Evolutionary conservation across 2,113 vertebrate genomes (phyloP).

Genomic region (Perca fluviatilis): DNA sequence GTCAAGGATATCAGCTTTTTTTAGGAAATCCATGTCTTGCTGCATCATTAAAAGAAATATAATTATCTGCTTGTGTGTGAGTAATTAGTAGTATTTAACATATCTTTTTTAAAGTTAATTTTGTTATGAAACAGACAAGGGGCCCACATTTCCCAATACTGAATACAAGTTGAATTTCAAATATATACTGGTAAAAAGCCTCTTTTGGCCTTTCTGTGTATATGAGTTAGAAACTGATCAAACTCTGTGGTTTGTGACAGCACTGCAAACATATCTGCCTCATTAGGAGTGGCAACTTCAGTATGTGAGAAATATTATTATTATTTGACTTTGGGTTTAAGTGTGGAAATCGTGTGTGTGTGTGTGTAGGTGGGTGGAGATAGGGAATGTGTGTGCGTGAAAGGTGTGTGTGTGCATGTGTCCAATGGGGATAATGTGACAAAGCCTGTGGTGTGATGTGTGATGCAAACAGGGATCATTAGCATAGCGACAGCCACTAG

Average conservation of each 20-base stretch:
- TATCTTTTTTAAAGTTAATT: background rate
- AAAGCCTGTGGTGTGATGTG: constrained; percentile 69
- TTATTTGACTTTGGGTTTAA: background rate
- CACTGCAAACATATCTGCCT: constrained; percentile 33
- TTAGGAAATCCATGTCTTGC: background rate
- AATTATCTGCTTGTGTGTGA: background rate
- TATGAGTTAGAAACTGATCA: constrained; percentile 58
- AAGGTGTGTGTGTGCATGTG: background rate
- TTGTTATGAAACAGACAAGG: background rate
- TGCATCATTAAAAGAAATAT: background rate
- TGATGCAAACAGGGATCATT: constrained; percentile 79
- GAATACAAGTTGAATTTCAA: background rate
- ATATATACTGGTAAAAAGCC: no score
- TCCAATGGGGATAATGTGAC: constrained; percentile 60
- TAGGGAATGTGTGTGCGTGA: background rate
- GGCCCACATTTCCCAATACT: background rate
- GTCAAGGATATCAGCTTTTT: background rate
- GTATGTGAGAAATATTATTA: background rate
- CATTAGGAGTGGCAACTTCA: constrained; percentile 45
- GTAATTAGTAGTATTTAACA: background rate
- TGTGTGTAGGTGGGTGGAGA: constrained; percentile 20
- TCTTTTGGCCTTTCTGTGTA: no score
- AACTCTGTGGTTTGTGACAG: constrained; percentile 49
- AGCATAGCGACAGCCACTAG: constrained; percentile 67
- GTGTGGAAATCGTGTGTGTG: constrained; percentile 6